Base-by-base conservation (phyloP, 1,140 invertebrate genomes). In the Patella vulgata region DNA sequence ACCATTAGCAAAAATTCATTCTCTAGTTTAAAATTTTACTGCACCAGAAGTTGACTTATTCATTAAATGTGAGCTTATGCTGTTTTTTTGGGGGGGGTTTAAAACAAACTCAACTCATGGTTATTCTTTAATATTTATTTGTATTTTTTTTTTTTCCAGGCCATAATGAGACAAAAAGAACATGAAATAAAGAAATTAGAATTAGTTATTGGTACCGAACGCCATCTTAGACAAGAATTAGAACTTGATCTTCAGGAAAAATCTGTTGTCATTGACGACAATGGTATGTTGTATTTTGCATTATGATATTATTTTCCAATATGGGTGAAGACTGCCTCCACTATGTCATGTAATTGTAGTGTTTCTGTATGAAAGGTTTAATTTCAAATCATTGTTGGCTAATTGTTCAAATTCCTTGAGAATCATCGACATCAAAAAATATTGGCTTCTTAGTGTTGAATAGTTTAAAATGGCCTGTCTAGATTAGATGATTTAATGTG, bases 211-310 rank as follows among this genome's bases (percentile, higher is more conserved):
- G 59, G 68, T 6, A 72, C 54, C 52, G 75, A 75, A 55, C 54
- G 56, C 27, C 71, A 75, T 28, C 60, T 78, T 6, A 52, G 71
- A n/a, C 42, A 60, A 14, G 73, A 75, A 4, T 61, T 78, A 9
- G 73, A 75, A 46, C 27, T 72, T 30, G 75, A 78, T 36, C 59
- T 78, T 0, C 59, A 69, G 40, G 73, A 75, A 5, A 66, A 58
- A 27, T 48, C 33, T 17, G 39, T 39, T 12, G 25, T 47, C 23
- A 31, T 76, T 23, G 59, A 72, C 12, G 57, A 72, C 11, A 75
- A 68, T 68, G 75, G 75, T 78, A 27, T 52, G 60, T 28, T 25
- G n/a, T 31, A 4, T 3, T 9, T 36, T 46, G 3, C 28, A 14
- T 50, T 43, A 43, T 52, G 25, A 30, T 30, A 1, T 30, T 12